Evolutionary conservation across 2,888 invertebrate genomes (phyloP).

Genomic region (Habrosyne pyritoides): DNA sequence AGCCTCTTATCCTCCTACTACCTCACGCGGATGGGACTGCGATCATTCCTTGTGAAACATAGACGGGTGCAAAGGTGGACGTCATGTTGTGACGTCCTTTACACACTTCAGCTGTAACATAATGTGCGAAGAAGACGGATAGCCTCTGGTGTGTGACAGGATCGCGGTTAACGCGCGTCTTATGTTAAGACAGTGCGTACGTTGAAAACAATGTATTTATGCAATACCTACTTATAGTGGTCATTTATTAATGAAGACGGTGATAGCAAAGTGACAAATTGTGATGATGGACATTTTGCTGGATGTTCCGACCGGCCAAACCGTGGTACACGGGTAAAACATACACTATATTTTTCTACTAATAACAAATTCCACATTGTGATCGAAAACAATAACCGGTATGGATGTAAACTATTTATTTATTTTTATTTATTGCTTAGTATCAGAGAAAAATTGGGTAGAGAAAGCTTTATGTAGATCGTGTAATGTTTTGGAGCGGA

Average conservation of each 20-base stretch:
- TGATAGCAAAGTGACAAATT: conserved; percentile 70
- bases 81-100: conserved; percentile 12
- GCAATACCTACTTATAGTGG: conserved; percentile 47
- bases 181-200: conserved; percentile 59
- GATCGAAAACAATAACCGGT: conserved; percentile 62
- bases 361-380: conserved; percentile 58
- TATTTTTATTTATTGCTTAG: conserved; percentile 70
- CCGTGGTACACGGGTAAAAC: conserved; percentile 11
- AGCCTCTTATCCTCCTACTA: conserved; percentile 9
- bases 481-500: conserved; percentile 49
- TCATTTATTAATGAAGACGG: conserved; percentile 44
- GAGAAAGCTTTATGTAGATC: conserved; percentile 46
- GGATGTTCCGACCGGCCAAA: conserved; percentile 40
- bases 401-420: conserved; percentile 60
- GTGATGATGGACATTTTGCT: conserved; percentile 19
- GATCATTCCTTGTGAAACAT: conserved; percentile 18
- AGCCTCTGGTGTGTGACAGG: conserved; percentile 14
- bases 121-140: conserved; percentile 12
- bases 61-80: conserved; percentile 8
- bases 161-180: conserved; percentile 44
- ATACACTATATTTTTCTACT: conserved; percentile 66
- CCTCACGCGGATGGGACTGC: conserved; percentile 13
- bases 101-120: conserved; percentile 13
- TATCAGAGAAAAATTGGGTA: conserved; percentile 50
- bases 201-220: conserved; percentile 54